Conservation (phyloP, 2,888 invertebrate genomes). For the Protophormia terraenovae region DNA sequence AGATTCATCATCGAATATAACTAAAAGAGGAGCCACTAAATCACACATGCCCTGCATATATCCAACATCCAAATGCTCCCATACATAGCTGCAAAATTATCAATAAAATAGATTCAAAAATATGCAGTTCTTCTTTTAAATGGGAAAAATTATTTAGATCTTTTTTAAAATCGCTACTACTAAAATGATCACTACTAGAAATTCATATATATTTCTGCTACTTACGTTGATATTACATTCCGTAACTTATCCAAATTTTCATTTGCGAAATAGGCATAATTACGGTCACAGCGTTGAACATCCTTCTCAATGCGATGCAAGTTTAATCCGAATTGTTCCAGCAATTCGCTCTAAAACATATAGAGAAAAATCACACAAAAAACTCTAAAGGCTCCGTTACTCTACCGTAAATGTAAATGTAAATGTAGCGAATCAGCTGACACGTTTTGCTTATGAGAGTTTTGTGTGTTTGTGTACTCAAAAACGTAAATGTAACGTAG, state of each 20-base stretch:
- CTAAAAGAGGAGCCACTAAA: constrained; percentile 93
- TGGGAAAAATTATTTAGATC: too few relatives aligned
- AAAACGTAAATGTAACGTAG: too few relatives aligned
- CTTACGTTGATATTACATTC: constrained; percentile 98
- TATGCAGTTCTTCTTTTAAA: too few relatives aligned
- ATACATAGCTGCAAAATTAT: constrained; percentile 88
- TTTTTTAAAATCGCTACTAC: too few relatives aligned
- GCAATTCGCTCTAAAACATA: constrained; percentile 87
- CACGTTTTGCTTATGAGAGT: too few relatives aligned
- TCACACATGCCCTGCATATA: constrained; percentile 99
- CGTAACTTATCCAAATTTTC: constrained; percentile 95
- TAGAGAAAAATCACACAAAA: background rate
- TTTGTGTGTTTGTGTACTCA: too few relatives aligned
- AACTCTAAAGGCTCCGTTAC: too few relatives aligned
- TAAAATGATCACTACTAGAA: too few relatives aligned
- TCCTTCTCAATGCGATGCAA: constrained; percentile 98
- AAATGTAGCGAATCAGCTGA: too few relatives aligned
- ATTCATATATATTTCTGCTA: too few relatives aligned
- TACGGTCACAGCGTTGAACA: constrained; percentile 96
- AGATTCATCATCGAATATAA: constrained; percentile 94
- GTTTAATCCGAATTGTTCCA: constrained; percentile 93
- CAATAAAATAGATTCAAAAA: background rate
- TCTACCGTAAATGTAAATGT: too few relatives aligned
- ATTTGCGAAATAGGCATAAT: constrained; percentile 94
- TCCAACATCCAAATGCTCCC: constrained; percentile 95